These are phyloP conservation scores for Cyrtorhinus lividipennis DNA, from an alignment of 1,140 invertebrate genomes.

Conservation along the genomic window DNA sequence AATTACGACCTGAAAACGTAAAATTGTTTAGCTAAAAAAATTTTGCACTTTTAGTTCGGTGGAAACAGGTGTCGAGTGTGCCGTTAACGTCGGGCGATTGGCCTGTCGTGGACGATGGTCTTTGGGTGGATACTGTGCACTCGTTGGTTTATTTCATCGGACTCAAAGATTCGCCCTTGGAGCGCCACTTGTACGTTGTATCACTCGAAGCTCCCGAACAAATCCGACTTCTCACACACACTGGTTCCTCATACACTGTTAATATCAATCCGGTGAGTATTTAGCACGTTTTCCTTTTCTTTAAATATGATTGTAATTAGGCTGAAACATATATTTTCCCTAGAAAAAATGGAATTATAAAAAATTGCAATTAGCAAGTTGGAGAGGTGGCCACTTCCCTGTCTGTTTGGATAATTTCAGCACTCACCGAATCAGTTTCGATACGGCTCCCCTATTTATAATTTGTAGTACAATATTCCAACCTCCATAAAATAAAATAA, in stretches of 20 bases:
- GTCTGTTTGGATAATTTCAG: too few relatives aligned
- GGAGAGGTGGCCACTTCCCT: too few relatives aligned
- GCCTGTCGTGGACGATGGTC: slow-evolving; percentile 59
- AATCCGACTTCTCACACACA: slow-evolving; percentile 51
- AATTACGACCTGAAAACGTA: neutral
- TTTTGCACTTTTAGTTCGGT: too few relatives aligned
- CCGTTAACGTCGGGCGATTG: slow-evolving; percentile 64
- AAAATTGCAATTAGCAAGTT: too few relatives aligned
- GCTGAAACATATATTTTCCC: neutral
- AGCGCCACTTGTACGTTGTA: slow-evolving; percentile 70
- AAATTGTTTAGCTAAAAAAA: too few relatives aligned
- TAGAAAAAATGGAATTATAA: neutral
- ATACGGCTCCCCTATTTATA: too few relatives aligned
- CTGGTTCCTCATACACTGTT: slow-evolving; percentile 60
- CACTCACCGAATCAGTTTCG: too few relatives aligned
- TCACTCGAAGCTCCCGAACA: slow-evolving; percentile 49
- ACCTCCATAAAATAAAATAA: too few relatives aligned
- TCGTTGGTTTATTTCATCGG: slow-evolving; percentile 69
- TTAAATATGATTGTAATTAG: too few relatives aligned
- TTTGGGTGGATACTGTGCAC: slow-evolving; percentile 59
- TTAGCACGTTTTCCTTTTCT: neutral
- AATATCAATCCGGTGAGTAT: slow-evolving; percentile 56
- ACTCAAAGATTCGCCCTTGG: slow-evolving; percentile 60
- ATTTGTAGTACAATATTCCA: too few relatives aligned
- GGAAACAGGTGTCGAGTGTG: slow-evolving; percentile 32